Base-by-base conservation (phyloP, 2,797 vertebrate species). In the Neomorphus geoffroyi region DNA sequence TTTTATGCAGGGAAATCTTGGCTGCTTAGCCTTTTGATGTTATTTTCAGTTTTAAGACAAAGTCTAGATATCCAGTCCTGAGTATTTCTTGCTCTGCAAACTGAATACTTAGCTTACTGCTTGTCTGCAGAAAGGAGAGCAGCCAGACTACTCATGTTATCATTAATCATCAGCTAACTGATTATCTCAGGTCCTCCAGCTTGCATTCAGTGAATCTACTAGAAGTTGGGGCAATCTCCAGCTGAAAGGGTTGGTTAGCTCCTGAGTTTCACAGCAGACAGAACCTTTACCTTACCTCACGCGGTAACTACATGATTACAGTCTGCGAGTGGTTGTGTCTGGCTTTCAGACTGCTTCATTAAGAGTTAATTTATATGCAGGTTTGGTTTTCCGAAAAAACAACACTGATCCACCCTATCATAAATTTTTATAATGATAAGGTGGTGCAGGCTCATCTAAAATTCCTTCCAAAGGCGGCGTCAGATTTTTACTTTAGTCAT, bases 381-480 rank as follows among this genome's bases (percentile, higher is more conserved):
- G 58, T 91, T 67, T 95, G 82, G 80, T 90, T 97, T 97, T 77
- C 45, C 61, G 94, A 92, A 94, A 88, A 95, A 85, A 39, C 56
- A 97, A 75, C 71, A 87, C 73, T 95, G 96, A 96, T 95, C 92
- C 93, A 92, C 96, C 88, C 96, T 95, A 91, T 96, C 94, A 93
- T 97, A 96, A 95, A 94, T 95, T 96, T 87, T 96, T 95, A 73
- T 96, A 93, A 92, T 95, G 94, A 94, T 94, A 86, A 94, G 88
- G 94, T 85, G 80, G 91, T 92, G 90, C 85, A 93, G 77, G 58
- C 80, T 90, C 74, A 81, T 93, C 71, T 90, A 88, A 91, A 94
- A 92, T 96, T 94, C 74, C 78, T 96, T 95, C 73, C 65, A n/a
- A 88, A 90, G 84, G 90, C 79, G 80, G 96, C 71, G 89, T 92